Conservation (phyloP, 1,140 invertebrate genomes). For the Pantala flavescens region DNA sequence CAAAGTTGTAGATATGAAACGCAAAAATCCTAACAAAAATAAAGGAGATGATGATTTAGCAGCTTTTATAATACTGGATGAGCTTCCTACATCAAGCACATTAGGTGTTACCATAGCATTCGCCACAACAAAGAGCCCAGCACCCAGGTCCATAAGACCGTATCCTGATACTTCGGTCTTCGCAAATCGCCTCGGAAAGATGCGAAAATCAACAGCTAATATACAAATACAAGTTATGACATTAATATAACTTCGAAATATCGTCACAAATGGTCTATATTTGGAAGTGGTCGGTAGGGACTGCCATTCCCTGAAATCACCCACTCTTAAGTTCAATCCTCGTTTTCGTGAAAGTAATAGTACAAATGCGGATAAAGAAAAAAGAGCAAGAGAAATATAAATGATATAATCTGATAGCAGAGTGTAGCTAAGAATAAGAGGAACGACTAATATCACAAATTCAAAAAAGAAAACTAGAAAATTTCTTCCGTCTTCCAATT, state of each 20-base stretch:
- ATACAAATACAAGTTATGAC: slow-evolving; percentile 72
- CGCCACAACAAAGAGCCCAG: slow-evolving; percentile 77
- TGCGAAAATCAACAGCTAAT: slow-evolving; percentile 81
- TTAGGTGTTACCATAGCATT: slow-evolving; percentile 69
- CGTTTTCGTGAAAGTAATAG: slow-evolving; percentile 24
- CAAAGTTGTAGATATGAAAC: slow-evolving; percentile 51
- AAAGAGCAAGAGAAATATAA: slow-evolving; percentile 26
- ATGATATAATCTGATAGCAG: slow-evolving; percentile 30
- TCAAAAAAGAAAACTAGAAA: slow-evolving; percentile 32
- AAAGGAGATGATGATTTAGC: slow-evolving; percentile 38
- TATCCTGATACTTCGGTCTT: slow-evolving; percentile 83
- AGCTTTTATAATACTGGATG: slow-evolving; percentile 22
- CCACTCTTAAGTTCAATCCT: slow-evolving; percentile 28
- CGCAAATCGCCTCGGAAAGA: slow-evolving; percentile 72
- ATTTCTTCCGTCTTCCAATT: slow-evolving; percentile 3
- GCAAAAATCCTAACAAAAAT: slow-evolving; percentile 55
- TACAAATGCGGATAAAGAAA: slow-evolving; percentile 23
- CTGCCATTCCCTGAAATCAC: slow-evolving; percentile 24
- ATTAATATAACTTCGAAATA: slow-evolving; percentile 57
- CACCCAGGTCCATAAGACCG: slow-evolving; percentile 89
- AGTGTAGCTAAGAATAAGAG: slow-evolving; percentile 41
- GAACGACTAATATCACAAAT: slow-evolving; percentile 39
- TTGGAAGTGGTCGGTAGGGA: slow-evolving; percentile 28
- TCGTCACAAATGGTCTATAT: slow-evolving; percentile 45
- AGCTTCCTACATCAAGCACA: slow-evolving; percentile 28